These are phyloP conservation scores for Seira ritae DNA, from an alignment of 2,888 invertebrate species.

Conservation along the genomic window DNA sequence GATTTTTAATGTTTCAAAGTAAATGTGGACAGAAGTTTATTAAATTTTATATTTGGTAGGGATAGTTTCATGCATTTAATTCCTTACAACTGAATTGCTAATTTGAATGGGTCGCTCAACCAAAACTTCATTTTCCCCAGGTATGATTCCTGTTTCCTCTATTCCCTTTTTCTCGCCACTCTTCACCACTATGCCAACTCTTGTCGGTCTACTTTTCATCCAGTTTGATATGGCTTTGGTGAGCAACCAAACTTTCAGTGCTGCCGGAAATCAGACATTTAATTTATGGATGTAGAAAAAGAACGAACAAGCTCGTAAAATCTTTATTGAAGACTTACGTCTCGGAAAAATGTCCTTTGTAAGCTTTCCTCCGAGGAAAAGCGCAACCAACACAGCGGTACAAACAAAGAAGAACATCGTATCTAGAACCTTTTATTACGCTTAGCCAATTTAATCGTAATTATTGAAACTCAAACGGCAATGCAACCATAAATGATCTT, in stretches of 20 bases:
- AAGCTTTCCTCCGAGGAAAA: slow-evolving; percentile 56
- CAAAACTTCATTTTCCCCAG: slow-evolving; percentile 51
- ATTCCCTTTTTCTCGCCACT: slow-evolving; percentile 2
- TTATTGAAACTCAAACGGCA: too few species aligned
- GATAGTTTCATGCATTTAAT: too few species aligned
- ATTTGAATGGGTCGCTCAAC: slow-evolving; percentile 57
- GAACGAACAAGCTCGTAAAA: too few species aligned
- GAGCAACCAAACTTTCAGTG: slow-evolving; percentile 58
- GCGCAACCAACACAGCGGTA: slow-evolving; percentile 57
- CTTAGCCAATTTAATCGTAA: too few species aligned
- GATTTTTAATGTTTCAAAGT: too few species aligned
- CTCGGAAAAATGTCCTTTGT: slow-evolving; percentile 68
- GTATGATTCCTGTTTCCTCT: slow-evolving; percentile 56
- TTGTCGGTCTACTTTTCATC: slow-evolving; percentile 56
- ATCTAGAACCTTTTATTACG: too few species aligned
- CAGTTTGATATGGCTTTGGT: slow-evolving; percentile 65
- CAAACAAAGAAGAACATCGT: slow-evolving; percentile 47
- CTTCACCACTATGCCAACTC: slow-evolving; percentile 29
- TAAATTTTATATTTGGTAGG: too few species aligned
- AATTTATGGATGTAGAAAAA: too few species aligned
- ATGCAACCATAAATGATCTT: too few species aligned
- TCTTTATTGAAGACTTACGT: too few species aligned
- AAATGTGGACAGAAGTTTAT: too few species aligned
- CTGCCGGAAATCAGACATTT: slow-evolving; percentile 55
- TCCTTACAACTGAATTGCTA: slow-evolving; percentile 45